Percentiles rank a stretch among this genome's conserved stretches.
These are phyloP conservation scores for Drosophila lini DNA, from an alignment of 1,140 invertebrate genomes.

Conservation along the genomic window DNA sequence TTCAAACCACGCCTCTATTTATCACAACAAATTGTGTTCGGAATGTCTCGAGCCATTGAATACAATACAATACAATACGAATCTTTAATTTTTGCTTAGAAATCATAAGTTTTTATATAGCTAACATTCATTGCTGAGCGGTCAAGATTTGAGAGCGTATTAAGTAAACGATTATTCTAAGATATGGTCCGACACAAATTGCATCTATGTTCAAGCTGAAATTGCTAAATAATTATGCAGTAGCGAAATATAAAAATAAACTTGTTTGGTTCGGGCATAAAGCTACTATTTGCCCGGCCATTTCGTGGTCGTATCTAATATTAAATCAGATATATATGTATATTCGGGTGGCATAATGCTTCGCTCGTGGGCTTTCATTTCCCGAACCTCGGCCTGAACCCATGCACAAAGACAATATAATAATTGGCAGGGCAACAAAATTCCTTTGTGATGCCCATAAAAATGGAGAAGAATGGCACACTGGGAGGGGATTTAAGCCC, in stretches of 20 bases:
- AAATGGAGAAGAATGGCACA: slow-evolving; percentile 47
- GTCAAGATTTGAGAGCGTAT: slow-evolving; percentile 25
- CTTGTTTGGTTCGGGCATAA: slow-evolving; percentile 66
- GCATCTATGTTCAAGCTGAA: slow-evolving; percentile 48
- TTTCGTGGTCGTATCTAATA: slow-evolving; percentile 54
- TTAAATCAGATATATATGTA: slow-evolving; percentile 68
- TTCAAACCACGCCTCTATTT: too few relatives aligned
- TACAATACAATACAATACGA: slow-evolving; percentile 15
- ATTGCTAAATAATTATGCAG: slow-evolving; percentile 34
- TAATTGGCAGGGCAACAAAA: slow-evolving; percentile 68
- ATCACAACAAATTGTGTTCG: neutral
- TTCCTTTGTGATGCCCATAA: slow-evolving; percentile 51
- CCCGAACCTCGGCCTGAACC: neutral
- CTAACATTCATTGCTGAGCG: slow-evolving; percentile 25
- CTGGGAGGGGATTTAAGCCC: neutral
- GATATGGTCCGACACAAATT: slow-evolving; percentile 3
- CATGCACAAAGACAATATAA: slow-evolving; percentile 57
- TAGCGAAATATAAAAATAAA: slow-evolving; percentile 56
- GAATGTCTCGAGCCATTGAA: slow-evolving; percentile 23
- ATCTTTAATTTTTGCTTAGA: too few relatives aligned
- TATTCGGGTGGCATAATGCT: slow-evolving; percentile 42
- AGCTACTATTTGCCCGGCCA: slow-evolving; percentile 49
- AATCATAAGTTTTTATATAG: slow-evolving; percentile 12
- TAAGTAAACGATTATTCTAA: neutral
- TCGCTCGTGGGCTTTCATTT: neutral